Percentiles rank a stretch among this genome's conserved stretches.
Evolutionary conservation across 2,797 vertebrate species (phyloP).

Genomic region (Toxotes lorentzi): DNA sequence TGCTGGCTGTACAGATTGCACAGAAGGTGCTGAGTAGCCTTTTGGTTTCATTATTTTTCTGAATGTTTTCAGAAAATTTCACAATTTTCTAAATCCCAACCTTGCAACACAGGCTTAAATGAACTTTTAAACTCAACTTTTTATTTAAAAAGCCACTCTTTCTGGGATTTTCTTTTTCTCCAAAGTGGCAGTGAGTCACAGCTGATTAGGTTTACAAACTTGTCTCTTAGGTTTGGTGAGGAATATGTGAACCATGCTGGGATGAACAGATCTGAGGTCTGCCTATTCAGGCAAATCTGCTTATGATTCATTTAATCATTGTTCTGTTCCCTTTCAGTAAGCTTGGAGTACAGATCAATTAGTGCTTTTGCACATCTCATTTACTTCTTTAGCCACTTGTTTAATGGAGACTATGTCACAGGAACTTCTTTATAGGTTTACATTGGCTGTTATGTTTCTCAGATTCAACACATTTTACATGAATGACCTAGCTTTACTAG

Average conservation of each 20-base stretch:
- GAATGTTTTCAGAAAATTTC: conserved; percentile 20
- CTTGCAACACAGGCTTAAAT: conserved; percentile 21
- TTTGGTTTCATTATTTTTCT: conserved; percentile 18
- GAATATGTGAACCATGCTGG: conserved; percentile 26
- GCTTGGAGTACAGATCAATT: conserved; percentile 29
- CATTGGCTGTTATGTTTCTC: conserved; percentile 21
- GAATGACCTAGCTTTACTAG: conserved; percentile 31
- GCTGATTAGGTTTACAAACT: conserved; percentile 7
- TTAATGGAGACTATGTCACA: conserved; percentile 23
- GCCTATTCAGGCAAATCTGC: conserved; percentile 60
- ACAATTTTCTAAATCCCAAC: conserved; percentile 27
- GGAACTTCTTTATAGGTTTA: conserved; percentile 36
- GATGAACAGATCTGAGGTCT: conserved; percentile 23
- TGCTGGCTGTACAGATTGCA: conserved; percentile 19
- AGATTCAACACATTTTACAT: conserved; percentile 23
- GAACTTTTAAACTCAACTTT: background rate
- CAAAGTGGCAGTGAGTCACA: conserved; percentile 15
- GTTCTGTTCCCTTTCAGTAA: conserved; percentile 46
- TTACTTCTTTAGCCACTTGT: conserved; percentile 17
- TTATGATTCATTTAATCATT: conserved; percentile 41
- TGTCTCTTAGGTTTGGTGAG: conserved; percentile 34
- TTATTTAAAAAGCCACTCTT: background rate
- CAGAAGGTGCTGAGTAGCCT: conserved; percentile 26
- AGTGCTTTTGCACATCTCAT: conserved; percentile 36
- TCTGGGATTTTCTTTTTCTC: background rate